Evolutionary conservation across 2,797 vertebrate genomes (phyloP).

Genomic region (Esox lucius): DNA sequence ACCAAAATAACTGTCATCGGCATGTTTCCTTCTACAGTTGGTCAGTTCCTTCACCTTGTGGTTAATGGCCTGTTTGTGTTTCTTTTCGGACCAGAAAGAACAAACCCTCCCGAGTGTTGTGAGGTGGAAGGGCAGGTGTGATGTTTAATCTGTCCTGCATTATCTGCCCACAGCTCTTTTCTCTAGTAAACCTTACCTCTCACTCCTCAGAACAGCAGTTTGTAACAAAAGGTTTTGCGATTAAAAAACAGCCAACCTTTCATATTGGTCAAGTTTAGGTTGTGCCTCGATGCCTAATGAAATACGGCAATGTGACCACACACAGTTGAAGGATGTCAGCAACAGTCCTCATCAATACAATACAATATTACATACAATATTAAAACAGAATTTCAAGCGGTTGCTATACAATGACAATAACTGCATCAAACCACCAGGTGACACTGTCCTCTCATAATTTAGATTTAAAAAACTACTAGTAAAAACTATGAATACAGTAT

Average conservation of each 20-base stretch:
- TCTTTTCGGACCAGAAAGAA: constrained; percentile 25
- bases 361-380: no score
- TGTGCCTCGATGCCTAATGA: background rate
- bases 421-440: constrained; percentile 14
- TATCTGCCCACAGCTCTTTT: constrained; percentile 9
- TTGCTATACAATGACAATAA: background rate
- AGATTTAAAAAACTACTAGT: constrained; percentile 1
- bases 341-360: background rate
- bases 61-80: constrained; percentile 23
- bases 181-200: constrained; percentile 10
- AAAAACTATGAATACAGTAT: background rate
- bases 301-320: background rate
- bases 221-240: background rate
- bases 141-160: background rate
- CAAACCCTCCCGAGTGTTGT: constrained; percentile 11
- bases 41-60: background rate
- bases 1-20: constrained; percentile 14
- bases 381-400: background rate
- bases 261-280: background rate
- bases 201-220: constrained; percentile 6
- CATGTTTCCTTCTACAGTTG: constrained; percentile 12
- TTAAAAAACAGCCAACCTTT: background rate
- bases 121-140: background rate
- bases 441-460: constrained; percentile 17
- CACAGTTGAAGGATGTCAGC: background rate